Base-by-base conservation (phyloP, 1,140 invertebrate genomes). In the Gonatopus flavifemur region DNA sequence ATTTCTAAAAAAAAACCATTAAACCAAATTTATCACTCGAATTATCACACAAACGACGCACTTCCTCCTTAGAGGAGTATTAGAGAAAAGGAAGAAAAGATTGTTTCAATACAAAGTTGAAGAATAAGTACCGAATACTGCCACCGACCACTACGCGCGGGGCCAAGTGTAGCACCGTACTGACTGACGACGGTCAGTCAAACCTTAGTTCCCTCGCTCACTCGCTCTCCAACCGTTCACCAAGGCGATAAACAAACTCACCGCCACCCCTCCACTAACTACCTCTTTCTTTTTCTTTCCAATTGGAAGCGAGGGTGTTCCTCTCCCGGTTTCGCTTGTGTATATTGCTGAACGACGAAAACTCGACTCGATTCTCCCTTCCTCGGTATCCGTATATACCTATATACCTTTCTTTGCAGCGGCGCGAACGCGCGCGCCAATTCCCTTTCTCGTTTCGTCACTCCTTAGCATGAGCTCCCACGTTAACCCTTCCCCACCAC, bases 211-310 rank as follows among this genome's bases (percentile, higher is more conserved):
- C n/a, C n/a, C n/a, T n/a, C n/a, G n/a, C n/a, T n/a, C n/a, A n/a
- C n/a, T n/a, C n/a, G n/a, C n/a, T n/a, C 58, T 59, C 66, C 57
- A 49, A 54, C 59, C 66, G 62, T 68, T 69, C 68, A 66, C 69
- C 69, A 66, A 64, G 54, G 57, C 73, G 68, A 77, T 77, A 77
- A 77, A 77, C 74, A 77, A 77, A 77, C 73, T 65, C 69, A 43
- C 55, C 62, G 56, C 57, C 57, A 66, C 66, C 65, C 64, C 65
- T 57, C 61, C 61, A 50, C 62, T 32, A 25, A 39, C 4, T 47
- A 38, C 41, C 9, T 3, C 25, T n/a, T 28, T 36, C 24, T 16
- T 12, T 22, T 41, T 43, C 19, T 12, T 21, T 20, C 15, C 49
- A 21, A 46, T n/a, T n/a, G n/a, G n/a, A n/a, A n/a, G n/a, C n/a